Evolutionary conservation across 2,113 vertebrate genomes (phyloP).

Genomic region (Siphamia tubifer): DNA sequence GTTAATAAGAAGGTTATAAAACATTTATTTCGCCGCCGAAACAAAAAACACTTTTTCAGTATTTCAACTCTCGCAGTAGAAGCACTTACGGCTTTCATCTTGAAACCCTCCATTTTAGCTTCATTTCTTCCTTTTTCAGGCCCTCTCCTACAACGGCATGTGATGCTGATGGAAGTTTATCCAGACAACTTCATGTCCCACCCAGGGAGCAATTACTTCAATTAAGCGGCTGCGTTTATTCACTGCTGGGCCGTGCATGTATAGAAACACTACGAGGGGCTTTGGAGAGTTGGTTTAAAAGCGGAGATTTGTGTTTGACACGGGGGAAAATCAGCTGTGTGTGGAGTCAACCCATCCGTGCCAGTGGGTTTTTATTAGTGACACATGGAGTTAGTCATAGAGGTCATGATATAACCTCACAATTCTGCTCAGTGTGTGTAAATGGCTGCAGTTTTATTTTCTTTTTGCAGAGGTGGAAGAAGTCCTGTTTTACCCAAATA

Average conservation of each 20-base stretch:
- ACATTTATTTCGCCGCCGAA: constrained; percentile 39
- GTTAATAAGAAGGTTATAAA: constrained; percentile 46
- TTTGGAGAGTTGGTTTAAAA: neutral
- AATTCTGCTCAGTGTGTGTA: neutral
- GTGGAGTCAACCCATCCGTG: neutral
- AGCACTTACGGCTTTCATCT: constrained; percentile 36
- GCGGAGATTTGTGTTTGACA: too few relatives aligned
- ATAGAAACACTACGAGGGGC: too few relatives aligned
- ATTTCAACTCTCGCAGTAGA: constrained; percentile 19
- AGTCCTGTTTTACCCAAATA: neutral
- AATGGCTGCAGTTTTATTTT: neutral
- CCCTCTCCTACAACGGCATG: constrained; percentile 44
- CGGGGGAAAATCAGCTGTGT: neutral
- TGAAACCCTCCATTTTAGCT: constrained; percentile 66
- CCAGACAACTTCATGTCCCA: constrained; percentile 59
- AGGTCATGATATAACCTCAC: neutral
- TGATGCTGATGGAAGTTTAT: constrained; percentile 57
- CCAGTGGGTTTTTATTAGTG: neutral
- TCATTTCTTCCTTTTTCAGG: constrained; percentile 32
- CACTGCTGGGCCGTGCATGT: neutral
- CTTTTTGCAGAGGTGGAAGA: too few relatives aligned
- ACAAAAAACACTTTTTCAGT: constrained; percentile 45
- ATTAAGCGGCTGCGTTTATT: constrained; percentile 8
- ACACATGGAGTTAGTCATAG: constrained; percentile 7
- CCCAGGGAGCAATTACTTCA: constrained; percentile 49